Evolutionary conservation across 2,797 vertebrate genomes (phyloP), one percentile per base, ranked within the genome.

Genomic region (Myripristis jacobus): DNA sequence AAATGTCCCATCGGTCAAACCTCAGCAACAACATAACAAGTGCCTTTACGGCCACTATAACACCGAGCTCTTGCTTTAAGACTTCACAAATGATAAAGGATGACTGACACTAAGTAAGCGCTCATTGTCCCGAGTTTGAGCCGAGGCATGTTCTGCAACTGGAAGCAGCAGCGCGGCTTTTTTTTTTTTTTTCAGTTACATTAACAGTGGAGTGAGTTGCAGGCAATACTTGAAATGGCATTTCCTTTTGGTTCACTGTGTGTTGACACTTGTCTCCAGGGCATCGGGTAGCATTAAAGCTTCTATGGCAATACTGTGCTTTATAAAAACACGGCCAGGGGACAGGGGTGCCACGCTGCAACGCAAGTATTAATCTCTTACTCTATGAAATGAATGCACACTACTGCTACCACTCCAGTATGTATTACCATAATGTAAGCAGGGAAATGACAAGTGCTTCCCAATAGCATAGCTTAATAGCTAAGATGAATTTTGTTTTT

Each of bases 251-350:
- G 61, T 83, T 75, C 57, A 62, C 69, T 62, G 79, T 83, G 70
- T 83, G 80, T 77, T 79, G 84, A 91, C 88, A 88, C 77, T 77
- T 73, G 81, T 87, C 91, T 88, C 81, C 66, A 70, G 81, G 88
- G 88, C 72, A 54, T 50, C 21, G 12, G 66, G 61, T 52, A 64
- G 75, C 83, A 86, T 89, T 85, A 87, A 86, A 83, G 73, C 88
- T 82, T 90, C 86, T 88, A 82, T 89, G 81, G 84, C 73, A 86
- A 91, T 87, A 86, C 66, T 79, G 73, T 76, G 80, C 77, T 83
- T 84, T 74, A 82, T 83, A 84, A 87, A 87, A 90, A 81, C 53
- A 79, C 27, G 41, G 75, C 86, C 79, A 71, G 61, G 67, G 77
- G 83, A 79, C 65, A 75, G 56, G 53, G 57, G 62, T 70, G 63